Base-by-base conservation (phyloP, 2,888 invertebrate genomes). In the Tethea ocularis region DNA sequence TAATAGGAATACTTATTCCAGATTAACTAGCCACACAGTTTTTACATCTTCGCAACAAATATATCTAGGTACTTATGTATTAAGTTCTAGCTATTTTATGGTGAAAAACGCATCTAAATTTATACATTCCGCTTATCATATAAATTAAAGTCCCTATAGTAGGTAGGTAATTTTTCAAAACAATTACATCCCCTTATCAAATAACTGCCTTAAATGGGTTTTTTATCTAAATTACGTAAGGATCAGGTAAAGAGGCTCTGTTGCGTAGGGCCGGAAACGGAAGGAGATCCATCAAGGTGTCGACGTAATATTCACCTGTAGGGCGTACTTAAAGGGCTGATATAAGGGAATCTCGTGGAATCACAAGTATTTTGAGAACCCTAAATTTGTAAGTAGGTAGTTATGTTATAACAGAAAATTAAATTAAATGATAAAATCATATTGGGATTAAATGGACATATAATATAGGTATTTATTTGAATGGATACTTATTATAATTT, bases 271-370 rank as follows among this genome's bases (percentile, higher is more conserved):
- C 58, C 63, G 71, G 71, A 69, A 67, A 61, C 57, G 68, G 67
- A 69, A 63, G 58, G 62, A 63, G 63, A 71, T 71, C 67, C 63
- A 67, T 71, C 68, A 71, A 54, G 54, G 46, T n/a, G 20, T 46
- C 46, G 20, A 10, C 46, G 17, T 33, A 36, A 20, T 33, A 36
- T 54, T 54, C 54, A 54, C 33, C 54, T 33, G 29, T 17, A 54
- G 33, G 46, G 46, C 46, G 54, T 15, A 13, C 54, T 22, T 20
- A 22, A 33, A 33, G 54, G 54, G 33, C 33, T 33, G 36, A 20
- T 46, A 15, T 38, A 38, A 38, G 33, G 26, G 26, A 26, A 6
- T 6, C 26, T 6, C 6, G 26, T n/a, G 26, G 26, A 26, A 26
- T 26, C 7, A 26, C 6, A 26, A 26, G 7, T 26, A 7, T 26